Evolutionary conservation across 2,113 vertebrate genomes (phyloP), one percentile per base, ranked within the genome.

Genomic region (Trichomycterus rosablanca): DNA sequence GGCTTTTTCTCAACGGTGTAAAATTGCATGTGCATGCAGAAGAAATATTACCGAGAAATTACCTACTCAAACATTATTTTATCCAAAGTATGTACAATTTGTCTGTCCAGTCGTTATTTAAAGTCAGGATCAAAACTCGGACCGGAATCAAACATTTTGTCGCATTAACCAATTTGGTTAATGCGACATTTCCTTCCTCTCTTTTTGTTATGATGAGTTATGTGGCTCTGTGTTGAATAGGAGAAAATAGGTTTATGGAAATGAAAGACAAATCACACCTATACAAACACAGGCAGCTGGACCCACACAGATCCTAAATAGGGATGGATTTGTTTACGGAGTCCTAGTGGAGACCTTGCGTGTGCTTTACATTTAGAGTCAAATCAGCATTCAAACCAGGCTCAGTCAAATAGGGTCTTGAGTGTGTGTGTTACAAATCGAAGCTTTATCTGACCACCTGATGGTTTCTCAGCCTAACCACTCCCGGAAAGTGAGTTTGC

Each of bases 401-500:
- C 58, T 49, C 71, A 81, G 80, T 80, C 76, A 73, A 68, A 72
- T 75, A 51, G 73, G 65, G 53, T 72, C 78, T 68, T 63, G 77
- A 77, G 84, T 84, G 79, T 73, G 76, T 76, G 80, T 86, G 85
- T 86, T 83, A 74, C 85, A 84, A 81, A 80, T 83, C 81, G 73
- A 60, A 71, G 63, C 68, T 73, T 70, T 78, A 62, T 75, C 74
- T 73, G 68, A 73, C 80, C 80, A 85, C 83, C 83, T 79, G 81
- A 70, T 63, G 78, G 71, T 72, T 79, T 74, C 68, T 48, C 72
- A 61, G 70, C 12, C 70, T 75, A 79, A 87, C 85, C 86, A 81
- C 85, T 80, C 82, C 86, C 83, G 76, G 87, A 75, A 84, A 84
- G 82, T 71, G 70, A 73, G 81, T 88, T 88, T 88, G 83, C 85